Percentiles rank a stretch among this genome's conserved stretches.
Evolutionary conservation across 2,888 invertebrate species (phyloP).

Genomic region (Nymphalis c-album): DNA sequence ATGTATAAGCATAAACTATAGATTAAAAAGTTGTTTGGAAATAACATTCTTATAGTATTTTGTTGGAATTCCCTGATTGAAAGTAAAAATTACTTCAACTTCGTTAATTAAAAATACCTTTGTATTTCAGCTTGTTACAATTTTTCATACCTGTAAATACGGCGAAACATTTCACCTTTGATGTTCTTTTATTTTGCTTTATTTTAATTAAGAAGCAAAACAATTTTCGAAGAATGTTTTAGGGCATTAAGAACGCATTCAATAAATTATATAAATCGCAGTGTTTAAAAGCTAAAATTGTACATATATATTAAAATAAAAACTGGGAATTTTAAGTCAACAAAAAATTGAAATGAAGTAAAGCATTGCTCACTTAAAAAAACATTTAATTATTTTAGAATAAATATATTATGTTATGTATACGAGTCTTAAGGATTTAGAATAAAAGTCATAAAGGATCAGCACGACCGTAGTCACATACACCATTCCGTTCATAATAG

Average conservation of each 20-base stretch:
- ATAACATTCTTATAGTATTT: neutral
- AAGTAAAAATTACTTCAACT: neutral
- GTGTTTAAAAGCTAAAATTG: no score
- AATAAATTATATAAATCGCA: no score
- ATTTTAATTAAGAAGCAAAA: no score
- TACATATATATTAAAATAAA: no score
- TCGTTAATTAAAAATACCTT: conserved; percentile 4
- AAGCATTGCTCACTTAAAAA: no score
- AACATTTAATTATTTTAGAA: neutral
- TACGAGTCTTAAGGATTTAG: conserved; percentile 16
- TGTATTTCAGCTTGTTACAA: neutral
- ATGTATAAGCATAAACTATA: neutral
- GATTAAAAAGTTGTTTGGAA: neutral
- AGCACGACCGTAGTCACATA: conserved; percentile 12
- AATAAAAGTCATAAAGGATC: conserved; percentile 20
- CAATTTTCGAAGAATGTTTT: no score
- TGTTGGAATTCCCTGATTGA: conserved; percentile 1
- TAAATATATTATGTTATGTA: neutral
- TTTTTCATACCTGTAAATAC: neutral
- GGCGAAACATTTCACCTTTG: neutral
- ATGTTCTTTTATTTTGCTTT: neutral
- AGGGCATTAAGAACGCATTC: no score
- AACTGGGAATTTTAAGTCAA: no score
- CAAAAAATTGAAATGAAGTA: no score
- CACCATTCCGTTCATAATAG: conserved; percentile 14